These are phyloP conservation scores for Chionoecetes opilio DNA, from an alignment of 1,140 invertebrate genomes.

Conservation along the genomic window DNA sequence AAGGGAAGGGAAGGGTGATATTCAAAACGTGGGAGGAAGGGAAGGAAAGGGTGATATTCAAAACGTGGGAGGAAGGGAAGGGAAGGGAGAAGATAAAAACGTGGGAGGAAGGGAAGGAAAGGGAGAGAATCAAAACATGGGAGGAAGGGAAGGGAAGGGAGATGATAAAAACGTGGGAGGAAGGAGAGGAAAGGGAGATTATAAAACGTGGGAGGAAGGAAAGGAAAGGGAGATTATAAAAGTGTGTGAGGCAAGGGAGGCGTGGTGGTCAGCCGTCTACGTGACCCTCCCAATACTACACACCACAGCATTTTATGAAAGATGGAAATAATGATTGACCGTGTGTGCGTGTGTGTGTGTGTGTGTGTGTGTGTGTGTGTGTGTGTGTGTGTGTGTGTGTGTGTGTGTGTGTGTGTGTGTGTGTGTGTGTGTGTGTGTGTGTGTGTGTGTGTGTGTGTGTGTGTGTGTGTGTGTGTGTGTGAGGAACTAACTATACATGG, in stretches of 20 bases:
- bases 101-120: not conserved
- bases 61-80: not conserved
- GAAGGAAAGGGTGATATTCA: not conserved
- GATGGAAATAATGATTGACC: constrained; percentile 29
- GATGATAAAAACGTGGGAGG: too few relatives aligned
- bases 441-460: too few relatives aligned
- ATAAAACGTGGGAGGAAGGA: too few relatives aligned
- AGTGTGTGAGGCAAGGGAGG: too few relatives aligned
- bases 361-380: constrained; percentile 22
- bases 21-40: not conserved
- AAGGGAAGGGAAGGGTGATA: too few relatives aligned
- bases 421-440: too few relatives aligned
- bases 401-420: too few relatives aligned
- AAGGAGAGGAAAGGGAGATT: too few relatives aligned
- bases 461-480: too few relatives aligned
- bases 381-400: not conserved
- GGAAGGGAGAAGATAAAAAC: not conserved
- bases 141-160: not conserved
- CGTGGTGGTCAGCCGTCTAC: not conserved
- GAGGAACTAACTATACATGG: too few relatives aligned
- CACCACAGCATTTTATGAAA: not conserved
- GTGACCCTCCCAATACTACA: not conserved
- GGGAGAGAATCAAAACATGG: not conserved
- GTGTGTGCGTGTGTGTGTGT: constrained; percentile 16
- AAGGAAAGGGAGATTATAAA: too few relatives aligned